phyloP scores from a whole-genome alignment of 2,113 vertebrate species.

The Crotalus tigris region DNA sequence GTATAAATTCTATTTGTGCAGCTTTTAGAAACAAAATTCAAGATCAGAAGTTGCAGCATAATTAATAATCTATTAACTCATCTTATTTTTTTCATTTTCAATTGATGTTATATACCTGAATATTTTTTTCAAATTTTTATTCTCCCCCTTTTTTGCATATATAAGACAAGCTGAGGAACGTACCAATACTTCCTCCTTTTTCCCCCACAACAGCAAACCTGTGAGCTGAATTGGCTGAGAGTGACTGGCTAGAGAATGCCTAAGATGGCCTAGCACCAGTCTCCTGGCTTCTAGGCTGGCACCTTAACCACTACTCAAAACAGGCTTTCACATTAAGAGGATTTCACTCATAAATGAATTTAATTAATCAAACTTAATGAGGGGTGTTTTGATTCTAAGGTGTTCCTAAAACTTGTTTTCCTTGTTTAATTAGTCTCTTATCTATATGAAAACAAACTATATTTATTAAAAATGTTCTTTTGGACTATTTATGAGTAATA shows the following conservation, averaged over 20 bases:
- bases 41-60: background rate
- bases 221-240: background rate
- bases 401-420: background rate
- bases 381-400: background rate
- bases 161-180: background rate
- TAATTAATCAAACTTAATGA: background rate
- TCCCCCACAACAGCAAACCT: background rate
- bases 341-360: background rate
- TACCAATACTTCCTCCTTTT: background rate
- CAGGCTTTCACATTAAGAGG: background rate
- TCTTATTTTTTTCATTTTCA: conserved; percentile 6
- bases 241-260: background rate
- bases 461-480: background rate
- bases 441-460: background rate
- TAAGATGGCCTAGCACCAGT: background rate
- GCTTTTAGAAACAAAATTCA: background rate
- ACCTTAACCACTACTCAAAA: background rate
- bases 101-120: background rate
- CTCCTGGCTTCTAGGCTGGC: background rate
- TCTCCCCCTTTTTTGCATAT: background rate
- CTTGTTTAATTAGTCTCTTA: background rate
- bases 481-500: background rate
- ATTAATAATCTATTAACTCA: background rate
- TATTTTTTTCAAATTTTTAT: background rate
- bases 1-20: background rate